Evolutionary conservation across 2,797 vertebrate genomes (phyloP), one percentile per base, ranked within the genome.

Genomic region (Erpetoichthys calabaricus): DNA sequence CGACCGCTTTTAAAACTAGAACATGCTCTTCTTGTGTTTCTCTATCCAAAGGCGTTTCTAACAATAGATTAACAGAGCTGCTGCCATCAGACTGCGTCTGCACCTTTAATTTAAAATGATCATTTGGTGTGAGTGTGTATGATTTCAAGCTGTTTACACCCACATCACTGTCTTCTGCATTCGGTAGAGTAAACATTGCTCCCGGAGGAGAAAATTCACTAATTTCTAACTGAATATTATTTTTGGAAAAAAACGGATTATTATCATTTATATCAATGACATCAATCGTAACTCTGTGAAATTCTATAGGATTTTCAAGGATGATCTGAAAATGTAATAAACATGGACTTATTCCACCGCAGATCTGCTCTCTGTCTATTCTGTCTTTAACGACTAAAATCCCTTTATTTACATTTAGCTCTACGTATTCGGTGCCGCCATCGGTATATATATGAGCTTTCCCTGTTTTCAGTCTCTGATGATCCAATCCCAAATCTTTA

Each of bases 401-500:
- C 3, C 90, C 90, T 64, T 81, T 89, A 71, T 77, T 72, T 65
- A 78, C 69, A 57, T 88, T 83, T 46, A 89, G 80, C 58, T 80
- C 76, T 61, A 90, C 83, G 70, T 87, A 90, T 47, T 82, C 77
- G 46, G 73, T 74, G 56, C 78, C 80, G 2, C 73, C 80, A 7
- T 80, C 80, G 49, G 83, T 75, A 63, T 85, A 78, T 45, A 91
- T 80, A 3, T 77, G 77, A 60, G 88, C 73, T 49, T 76, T 77
- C 53, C 89, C 87, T 2, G 57, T 70, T 10, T 77, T 74, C 70
- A 92, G 73, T 67, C 76, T 79, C 68, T 68, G 73, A 8, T 82
- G 69, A 62, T 86, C 86, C 77, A 94, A 62, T n/a, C 78, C 86
- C 56, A 94, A 64, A 65, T 91, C 87, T 51, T 82, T 75, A 49